A percentile compares a stretch with the other conserved stretches of the same genome.
Conservation (phyloP, 2,113 vertebrate species). For the Capreolus pygargus region DNA sequence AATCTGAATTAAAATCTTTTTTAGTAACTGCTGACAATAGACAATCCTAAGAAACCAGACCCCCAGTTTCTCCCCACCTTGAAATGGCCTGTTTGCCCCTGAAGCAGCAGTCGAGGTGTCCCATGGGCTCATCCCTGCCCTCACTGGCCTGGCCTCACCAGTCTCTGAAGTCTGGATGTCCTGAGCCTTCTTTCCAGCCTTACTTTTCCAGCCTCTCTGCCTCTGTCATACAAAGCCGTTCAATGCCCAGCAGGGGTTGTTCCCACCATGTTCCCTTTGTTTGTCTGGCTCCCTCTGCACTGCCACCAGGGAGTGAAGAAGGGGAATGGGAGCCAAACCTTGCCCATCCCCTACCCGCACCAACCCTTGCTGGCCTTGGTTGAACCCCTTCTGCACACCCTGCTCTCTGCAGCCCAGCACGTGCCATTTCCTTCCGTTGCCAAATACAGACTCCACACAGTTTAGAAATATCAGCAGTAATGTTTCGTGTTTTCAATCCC, state of each 20-base stretch:
- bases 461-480: background rate
- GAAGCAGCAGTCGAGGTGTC: background rate
- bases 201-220: background rate
- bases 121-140: background rate
- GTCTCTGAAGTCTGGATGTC: background rate
- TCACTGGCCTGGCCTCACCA: background rate
- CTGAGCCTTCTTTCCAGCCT: background rate
- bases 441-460: too few species aligned
- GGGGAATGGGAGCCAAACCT: background rate
- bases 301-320: background rate
- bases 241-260: background rate
- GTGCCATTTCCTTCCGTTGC: background rate
- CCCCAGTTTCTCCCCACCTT: background rate
- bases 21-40: background rate
- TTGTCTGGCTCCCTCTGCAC: background rate
- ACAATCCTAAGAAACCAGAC: background rate
- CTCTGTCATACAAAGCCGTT: slow-evolving; percentile 20
- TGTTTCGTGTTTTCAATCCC: background rate
- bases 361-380: background rate
- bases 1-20: background rate
- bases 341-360: background rate
- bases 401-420: background rate
- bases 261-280: background rate
- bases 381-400: background rate
- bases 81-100: background rate